phyloP scores from a whole-genome alignment of 2,797 vertebrate genomes.

The Anas bahamensis region DNA sequence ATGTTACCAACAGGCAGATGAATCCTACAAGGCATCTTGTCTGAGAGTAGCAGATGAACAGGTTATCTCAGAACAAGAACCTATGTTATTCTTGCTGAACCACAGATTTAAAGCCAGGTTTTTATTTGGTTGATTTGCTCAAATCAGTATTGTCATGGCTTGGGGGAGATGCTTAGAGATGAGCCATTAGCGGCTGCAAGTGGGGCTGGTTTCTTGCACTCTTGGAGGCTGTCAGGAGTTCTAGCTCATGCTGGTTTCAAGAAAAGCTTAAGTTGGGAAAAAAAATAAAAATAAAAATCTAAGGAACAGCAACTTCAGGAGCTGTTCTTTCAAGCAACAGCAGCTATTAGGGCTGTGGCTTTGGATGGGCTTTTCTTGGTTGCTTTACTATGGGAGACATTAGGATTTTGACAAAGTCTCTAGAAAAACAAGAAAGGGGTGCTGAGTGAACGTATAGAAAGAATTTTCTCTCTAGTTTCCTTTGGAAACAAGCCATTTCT shows the following conservation, averaged over 20 bases:
- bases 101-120: not conserved
- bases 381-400: not conserved
- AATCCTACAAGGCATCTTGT: not conserved
- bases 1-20: fast-evolving
- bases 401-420: not conserved
- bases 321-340: not conserved
- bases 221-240: not conserved
- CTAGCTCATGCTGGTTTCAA: not conserved
- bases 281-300: not conserved
- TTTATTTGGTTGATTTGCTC: not conserved
- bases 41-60: not conserved
- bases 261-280: not conserved
- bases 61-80: not conserved
- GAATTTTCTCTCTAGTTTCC: not conserved
- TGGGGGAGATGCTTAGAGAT: not conserved
- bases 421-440: not conserved
- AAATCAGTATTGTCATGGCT: fast-evolving
- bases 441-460: not conserved
- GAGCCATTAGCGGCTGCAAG: not conserved
- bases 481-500: not conserved
- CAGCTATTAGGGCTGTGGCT: not conserved
- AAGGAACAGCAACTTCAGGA: not conserved
- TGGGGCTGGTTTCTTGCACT: not conserved
- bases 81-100: not conserved
- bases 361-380: not conserved